Base-by-base conservation (phyloP, 2,797 vertebrate genomes). In the Halcyon chelicuti region DNA sequence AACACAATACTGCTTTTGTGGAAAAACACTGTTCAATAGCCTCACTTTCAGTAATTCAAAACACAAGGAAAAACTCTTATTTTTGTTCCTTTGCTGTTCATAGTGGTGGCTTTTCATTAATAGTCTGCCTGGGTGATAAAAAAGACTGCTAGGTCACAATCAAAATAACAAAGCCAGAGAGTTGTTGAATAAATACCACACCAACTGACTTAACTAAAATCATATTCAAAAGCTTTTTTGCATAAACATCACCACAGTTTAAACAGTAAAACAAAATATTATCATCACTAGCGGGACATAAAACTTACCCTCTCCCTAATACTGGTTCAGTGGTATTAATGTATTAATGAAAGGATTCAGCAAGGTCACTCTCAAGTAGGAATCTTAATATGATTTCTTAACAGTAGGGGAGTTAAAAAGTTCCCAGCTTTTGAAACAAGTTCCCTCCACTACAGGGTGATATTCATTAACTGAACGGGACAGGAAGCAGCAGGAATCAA, bases 381-480 rank as follows among this genome's bases (percentile, higher is more conserved):
- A 91, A 92, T 71, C 55, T 62, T 90, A 80, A 57, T 40, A 62
- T 25, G 16, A 81, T 62, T 93, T 70, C 49, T 51, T 88, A 95
- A 78, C 70, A 84, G 75, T 72, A 39, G 26, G 77, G 44, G 52
- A 81, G 73, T 76, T 71, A 75, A 44, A 83, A 78, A 87, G 25
- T 33, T 90, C 37, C 65, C 46, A 65, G 66, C 47, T 95, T 94
- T 91, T 84, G 71, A 95, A 88, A 90, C 52, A 93, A 91, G 42
- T 5, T 65, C 31, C 70, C 23, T 91, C 47, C 42, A 73, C 44
- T 63, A 57, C 42, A 61, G 60, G 33, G 60, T 42, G 37, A 79
- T 86, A 92, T 71, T 95, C 62, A 77, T 94, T 89, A 92, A 89
- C n/a, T n/a, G 72, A 92, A 87, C 16, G 87, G 71, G 61, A 92